A percentile compares a stretch with the other conserved stretches of the same genome.
phyloP scores from a whole-genome alignment of 2,113 vertebrate genomes.

The Prunella himalayana region DNA sequence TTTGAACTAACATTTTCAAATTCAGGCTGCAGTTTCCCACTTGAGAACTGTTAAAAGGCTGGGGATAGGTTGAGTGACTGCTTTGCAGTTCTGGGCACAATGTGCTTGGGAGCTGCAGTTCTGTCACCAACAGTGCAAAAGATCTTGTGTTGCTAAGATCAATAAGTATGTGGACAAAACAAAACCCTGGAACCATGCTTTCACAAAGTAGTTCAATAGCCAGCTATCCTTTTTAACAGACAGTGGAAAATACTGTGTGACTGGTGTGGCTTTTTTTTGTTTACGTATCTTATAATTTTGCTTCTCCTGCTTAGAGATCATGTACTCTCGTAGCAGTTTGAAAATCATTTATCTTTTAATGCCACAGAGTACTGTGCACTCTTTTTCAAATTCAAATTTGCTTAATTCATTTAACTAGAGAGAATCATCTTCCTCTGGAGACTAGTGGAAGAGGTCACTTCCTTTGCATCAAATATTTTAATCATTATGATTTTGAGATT shows the following conservation, averaged over 20 bases:
- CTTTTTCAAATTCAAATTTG: not conserved
- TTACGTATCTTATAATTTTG: not conserved
- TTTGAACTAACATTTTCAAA: not conserved
- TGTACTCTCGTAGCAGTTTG: not conserved
- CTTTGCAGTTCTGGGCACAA: not conserved
- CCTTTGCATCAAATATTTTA: not conserved
- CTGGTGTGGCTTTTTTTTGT: not conserved
- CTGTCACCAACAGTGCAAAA: not conserved
- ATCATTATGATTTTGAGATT: not conserved
- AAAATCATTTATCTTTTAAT: not conserved
- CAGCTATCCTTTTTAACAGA: not conserved
- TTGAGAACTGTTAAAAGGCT: not conserved
- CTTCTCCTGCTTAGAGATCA: not conserved
- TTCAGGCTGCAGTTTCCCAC: not conserved
- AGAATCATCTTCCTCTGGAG: not conserved
- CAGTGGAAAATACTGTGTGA: not conserved
- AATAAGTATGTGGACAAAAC: not conserved
- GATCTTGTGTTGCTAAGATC: not conserved
- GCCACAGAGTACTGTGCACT: not conserved
- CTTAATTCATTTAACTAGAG: not conserved
- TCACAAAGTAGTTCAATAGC: not conserved
- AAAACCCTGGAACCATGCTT: not conserved
- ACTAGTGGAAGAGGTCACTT: slow-evolving; percentile 7
- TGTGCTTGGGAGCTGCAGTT: not conserved
- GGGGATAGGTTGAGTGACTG: not conserved